Conservation (phyloP, 2,797 vertebrate genomes). For the Micromesistius poutassou region DNA sequence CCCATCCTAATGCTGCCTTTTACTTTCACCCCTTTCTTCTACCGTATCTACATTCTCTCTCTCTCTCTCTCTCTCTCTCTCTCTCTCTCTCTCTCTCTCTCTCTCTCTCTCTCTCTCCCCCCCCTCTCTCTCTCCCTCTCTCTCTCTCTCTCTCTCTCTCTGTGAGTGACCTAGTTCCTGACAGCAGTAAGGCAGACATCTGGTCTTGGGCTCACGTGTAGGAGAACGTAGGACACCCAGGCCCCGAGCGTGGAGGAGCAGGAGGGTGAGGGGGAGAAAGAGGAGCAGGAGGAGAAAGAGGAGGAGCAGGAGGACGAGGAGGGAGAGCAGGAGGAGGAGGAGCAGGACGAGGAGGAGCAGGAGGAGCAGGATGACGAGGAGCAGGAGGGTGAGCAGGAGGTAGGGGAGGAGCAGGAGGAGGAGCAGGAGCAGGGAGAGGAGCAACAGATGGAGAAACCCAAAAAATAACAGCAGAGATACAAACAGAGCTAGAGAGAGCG, state of each 20-base stretch:
- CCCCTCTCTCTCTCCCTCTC: neutral
- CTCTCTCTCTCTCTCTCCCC: neutral
- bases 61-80: neutral
- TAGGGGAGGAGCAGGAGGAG: too few relatives aligned
- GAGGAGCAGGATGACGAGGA: too few relatives aligned
- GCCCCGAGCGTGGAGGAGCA: constrained; percentile 8
- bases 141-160: constrained; percentile 22
- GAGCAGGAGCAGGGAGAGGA: neutral
- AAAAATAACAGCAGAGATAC: too few relatives aligned
- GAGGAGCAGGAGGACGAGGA: neutral
- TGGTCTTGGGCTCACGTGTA: constrained; percentile 61
- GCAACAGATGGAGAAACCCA: too few relatives aligned
- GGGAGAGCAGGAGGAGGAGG: too few relatives aligned
- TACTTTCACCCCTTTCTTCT: neutral
- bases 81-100: neutral
- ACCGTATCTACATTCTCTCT: neutral
- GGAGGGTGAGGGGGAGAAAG: neutral
- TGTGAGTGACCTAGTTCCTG: constrained; percentile 59
- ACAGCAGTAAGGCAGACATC: constrained; percentile 61
- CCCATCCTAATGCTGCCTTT: too few relatives aligned
- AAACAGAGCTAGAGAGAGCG: too few relatives aligned
- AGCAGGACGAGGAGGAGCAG: too few relatives aligned
- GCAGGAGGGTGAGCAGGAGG: neutral
- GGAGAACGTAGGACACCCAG: constrained; percentile 55
- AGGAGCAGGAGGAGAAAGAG: constrained; percentile 3